Base-by-base conservation (phyloP, 2,888 invertebrate species). In the Nezara viridula region DNA sequence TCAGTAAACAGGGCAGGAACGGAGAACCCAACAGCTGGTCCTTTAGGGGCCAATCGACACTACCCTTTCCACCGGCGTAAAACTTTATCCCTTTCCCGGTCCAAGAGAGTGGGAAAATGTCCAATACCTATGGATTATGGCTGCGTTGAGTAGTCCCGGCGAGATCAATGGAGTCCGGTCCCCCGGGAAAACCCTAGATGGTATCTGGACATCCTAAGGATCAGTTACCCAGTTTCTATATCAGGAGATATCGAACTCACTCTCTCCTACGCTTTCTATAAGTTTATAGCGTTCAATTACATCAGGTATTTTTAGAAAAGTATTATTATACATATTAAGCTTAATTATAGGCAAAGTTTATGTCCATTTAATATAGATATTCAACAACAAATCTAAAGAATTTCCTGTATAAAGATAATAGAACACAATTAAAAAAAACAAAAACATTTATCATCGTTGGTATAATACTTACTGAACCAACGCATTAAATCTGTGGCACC, bases 121-220 rank as follows among this genome's bases (percentile, higher is more conserved):
- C 32, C 66, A 66, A 66, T 66, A 66, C 32, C 66, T 66, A 66
- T 66, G 66, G 66, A 66, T 66, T 66, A 66, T 66, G 66, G 66
- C 66, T 19, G 66, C 66, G 66, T 66, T 66, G 66, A 66, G 66
- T 32, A 66, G 66, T 32, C 32, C 66, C 7, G 32, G 32, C 2
- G 32, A 66, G 66, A 66, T 66, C 66, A 66, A 66, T 66, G 32
- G 66, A 66, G 66, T 66, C 32, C 66, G 32, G 6, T 19, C 66
- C 66, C 32, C 19, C 66, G 5, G 32, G 66, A 66, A 66, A 66
- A 66, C 66, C 32, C 66, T 66, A 32, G 32, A 32, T 66, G 32
- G 32, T 66, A 32, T 66, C 32, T 32, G 66, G 27, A 7, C 60
- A 66, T 32, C 66, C 66, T 66, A 32, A 66, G 32, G 32, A 66